Base-by-base conservation (phyloP, 37 sponge, comb jelly and placozoan genomes). In the Hexactinellida sp. region DNA sequence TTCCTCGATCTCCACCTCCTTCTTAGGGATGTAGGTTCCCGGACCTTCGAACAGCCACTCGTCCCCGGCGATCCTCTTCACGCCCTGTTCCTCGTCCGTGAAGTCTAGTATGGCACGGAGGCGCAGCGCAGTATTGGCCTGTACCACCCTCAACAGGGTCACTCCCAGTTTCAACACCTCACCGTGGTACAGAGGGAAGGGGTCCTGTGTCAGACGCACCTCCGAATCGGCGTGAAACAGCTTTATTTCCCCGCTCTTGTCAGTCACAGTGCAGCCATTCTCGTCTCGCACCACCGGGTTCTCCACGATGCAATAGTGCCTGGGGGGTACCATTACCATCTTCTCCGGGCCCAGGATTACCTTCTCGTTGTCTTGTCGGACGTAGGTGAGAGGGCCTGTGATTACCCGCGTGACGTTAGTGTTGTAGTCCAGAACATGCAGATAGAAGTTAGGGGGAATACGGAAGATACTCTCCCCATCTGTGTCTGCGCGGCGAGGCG, bases 11-110 rank as follows among this genome's bases (percentile, higher is more conserved):
- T 90, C 94, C 36, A 94, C 99, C 86, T 96, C 95, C 89, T 99
- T 99, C 38, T 89, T 37, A 0, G 99, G 99, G 36, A 99, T 92
- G 91, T 96, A 99, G 36, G 99, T 99, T 1, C 99, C 99, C 38
- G 96, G 96, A 87, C 96, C 99, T 63, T 96, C 97, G 88, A 95
- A 99, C 55, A 99, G 90, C 99, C 99, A 99, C 88, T 99, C 99
- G 54, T 99, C 99, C 13, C 97, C 97, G 37, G 99, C 96, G 35
- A 92, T 90, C 82, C 93, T 91, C 89, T 51, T 91, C 0, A 85
- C 86, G 16, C 93, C 93, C 32, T 87, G 90, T 16, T 88, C 90
- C 0, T 90, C 90, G 0, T 90, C 91, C 84, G 91, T 89, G 92
- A 99, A 99, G 87, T 99, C 99, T 47, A 96, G 89, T 38, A 91